Evolutionary conservation across 2,797 vertebrate genomes (phyloP), one percentile per base, ranked within the genome.

Genomic region (Ambastaia sidthimunki): DNA sequence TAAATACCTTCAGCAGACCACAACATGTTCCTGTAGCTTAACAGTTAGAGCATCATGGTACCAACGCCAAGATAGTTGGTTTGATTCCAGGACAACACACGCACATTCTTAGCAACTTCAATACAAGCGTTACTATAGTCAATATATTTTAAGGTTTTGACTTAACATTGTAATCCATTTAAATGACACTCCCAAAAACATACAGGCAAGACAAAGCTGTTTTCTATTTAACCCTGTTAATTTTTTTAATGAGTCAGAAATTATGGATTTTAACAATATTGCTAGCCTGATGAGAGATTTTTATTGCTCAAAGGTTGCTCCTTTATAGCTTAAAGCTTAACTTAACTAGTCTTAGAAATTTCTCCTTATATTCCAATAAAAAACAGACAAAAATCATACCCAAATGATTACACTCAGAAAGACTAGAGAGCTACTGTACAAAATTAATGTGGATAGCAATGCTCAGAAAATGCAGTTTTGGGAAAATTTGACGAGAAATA

Each of bases 181-280:
- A 59, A 59, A 11, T 59, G 11, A 25, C 18, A 54, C 52, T 19
- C 15, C n/a, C 1, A 5, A 5, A 16, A n/a, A 54, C 59, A 62
- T 62, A 13, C 25, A 31, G 48, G 13, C 9, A 21, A 11, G 9
- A 16, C 1, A 62, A 62, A 7, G 25, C 25, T 31, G 6, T 34
- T 62, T 62, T 62, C 3, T 11, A 16, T 63, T 37, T 4, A n/a
- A n/a, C 16, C 16, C 31, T 63, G 15, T 18, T 28, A 7, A 13
- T 66, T 66, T 37, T 59, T 15, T 37, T 54, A 55, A 66, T 50
- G n/a, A 19, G 13, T 54, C 62, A 10, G 48, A 76, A 55, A 44
- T 65, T 3, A 48, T 62, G 28, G 9, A 62, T 78, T 78, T 70
- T 11, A 78, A 47, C 57, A 63, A 41, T 54, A 63, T 71, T 78